phyloP scores from a whole-genome alignment of 2,888 invertebrate species.

The Aspidapion aeneum region DNA sequence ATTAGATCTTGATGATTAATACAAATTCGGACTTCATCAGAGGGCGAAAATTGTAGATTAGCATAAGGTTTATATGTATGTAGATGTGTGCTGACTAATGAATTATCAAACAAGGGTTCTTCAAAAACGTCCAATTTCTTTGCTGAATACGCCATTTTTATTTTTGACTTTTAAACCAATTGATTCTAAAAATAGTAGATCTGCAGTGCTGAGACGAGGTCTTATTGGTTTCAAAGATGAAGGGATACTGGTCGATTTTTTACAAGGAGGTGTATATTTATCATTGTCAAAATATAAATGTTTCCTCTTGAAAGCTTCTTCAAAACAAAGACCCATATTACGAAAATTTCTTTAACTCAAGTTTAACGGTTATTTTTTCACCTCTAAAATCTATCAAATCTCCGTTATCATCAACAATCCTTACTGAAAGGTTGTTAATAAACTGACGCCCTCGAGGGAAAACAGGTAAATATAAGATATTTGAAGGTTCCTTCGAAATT shows the following conservation, averaged over 20 bases:
- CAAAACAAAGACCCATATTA: slow-evolving; percentile 7
- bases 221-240: too few species aligned
- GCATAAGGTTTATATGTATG: slow-evolving; percentile 7
- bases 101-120: slow-evolving; percentile 1
- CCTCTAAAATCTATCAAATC: slow-evolving; percentile 9
- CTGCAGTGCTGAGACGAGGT: neutral
- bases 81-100: neutral
- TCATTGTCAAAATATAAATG: too few species aligned
- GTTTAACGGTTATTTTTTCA: slow-evolving; percentile 16
- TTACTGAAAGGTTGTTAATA: slow-evolving; percentile 12
- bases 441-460: slow-evolving; percentile 9
- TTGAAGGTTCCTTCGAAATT: slow-evolving; percentile 11
- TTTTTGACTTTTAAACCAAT: slow-evolving; percentile 1
- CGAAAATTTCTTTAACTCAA: slow-evolving; percentile 10
- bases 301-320: too few species aligned
- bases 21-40: slow-evolving; percentile 4
- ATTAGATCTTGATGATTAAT: slow-evolving; percentile 17
- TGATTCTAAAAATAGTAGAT: slow-evolving; percentile 1
- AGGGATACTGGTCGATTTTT: too few species aligned
- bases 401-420: slow-evolving; percentile 13
- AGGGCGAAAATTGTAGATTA: slow-evolving; percentile 3
- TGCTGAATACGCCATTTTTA: neutral
- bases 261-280: too few species aligned
- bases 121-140: slow-evolving; percentile 8
- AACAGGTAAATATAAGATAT: slow-evolving; percentile 13